Percentiles rank a stretch among this genome's conserved stretches.
Evolutionary conservation across 2,113 vertebrate genomes (phyloP).

Genomic region (Pontoporia blainvillei): DNA sequence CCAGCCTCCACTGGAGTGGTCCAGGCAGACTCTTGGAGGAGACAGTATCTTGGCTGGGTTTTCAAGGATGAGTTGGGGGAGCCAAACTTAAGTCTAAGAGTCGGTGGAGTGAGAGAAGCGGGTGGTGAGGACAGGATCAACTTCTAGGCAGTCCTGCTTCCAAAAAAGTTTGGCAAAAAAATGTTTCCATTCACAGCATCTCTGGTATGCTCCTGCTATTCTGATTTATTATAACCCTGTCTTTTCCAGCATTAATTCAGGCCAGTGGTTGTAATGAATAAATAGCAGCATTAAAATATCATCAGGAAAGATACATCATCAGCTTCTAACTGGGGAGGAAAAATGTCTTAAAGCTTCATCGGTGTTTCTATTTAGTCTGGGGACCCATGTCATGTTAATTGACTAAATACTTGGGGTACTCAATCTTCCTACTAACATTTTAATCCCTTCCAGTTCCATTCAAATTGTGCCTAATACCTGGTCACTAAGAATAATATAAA

Average conservation of each 20-base stretch:
- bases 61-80: neutral
- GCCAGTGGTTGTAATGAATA: neutral
- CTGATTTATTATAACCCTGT: constrained; percentile 6
- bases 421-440: neutral
- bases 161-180: neutral
- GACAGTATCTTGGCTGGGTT: neutral
- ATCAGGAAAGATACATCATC: neutral
- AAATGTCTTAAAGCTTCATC: constrained; percentile 19
- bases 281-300: constrained; percentile 38
- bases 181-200: neutral
- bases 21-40: neutral
- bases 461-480: neutral
- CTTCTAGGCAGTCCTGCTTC: neutral
- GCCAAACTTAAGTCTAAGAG: neutral
- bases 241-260: constrained; percentile 4
- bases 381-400: neutral
- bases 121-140: neutral
- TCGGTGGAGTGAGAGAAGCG: neutral
- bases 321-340: neutral
- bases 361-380: neutral
- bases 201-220: neutral
- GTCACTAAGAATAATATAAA: neutral
- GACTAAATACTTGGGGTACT: neutral
- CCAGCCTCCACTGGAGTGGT: neutral
- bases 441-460: neutral